Evolutionary conservation across 2,797 vertebrate genomes (phyloP), one percentile per base, ranked within the genome.

Genomic region (Anguilla megastoma): DNA sequence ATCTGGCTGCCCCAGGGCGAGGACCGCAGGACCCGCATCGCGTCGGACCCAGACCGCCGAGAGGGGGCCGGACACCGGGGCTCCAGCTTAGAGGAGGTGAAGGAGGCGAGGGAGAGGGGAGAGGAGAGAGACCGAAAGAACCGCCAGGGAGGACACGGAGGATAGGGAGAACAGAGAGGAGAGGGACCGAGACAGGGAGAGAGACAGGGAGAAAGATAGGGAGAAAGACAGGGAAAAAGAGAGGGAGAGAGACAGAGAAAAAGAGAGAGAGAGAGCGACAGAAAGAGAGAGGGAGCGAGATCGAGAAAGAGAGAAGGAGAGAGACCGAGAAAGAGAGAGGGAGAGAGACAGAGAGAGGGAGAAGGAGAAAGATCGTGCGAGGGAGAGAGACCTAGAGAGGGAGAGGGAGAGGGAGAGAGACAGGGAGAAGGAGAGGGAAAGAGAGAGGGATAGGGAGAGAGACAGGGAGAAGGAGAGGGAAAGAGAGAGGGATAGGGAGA

Each of bases 31-130:
- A 90, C 86, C 74, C 94, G 93, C 7, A 87, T 94, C 16, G 90
- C 92, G 0, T 95, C 94, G 2, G 95, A 96, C 56, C 3, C 86
- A 2, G 94, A 95, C 2, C 95, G 90, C 86, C 92, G 79, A 89
- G 88, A 69, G 0, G 92, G 86, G 1, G 93, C 93, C 41, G 87
- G 95, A 86, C 80, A 48, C 91, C 27, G 36, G 93, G 87, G 94
- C 94, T 88, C 91, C 45, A 80, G 87, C 10, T 93, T 89, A 27
- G 94, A 95, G 3, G 94, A 96, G 24, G 89, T 84, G 58, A 90
- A 92, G 83, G 89, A 93, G 8, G 88, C 85, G 71, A 90, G 92
- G 85, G 90, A 93, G 86, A 92, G 92, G 8, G 92, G 93, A 52
- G 95, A 96, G 0, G 94, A 95, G 18, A 92, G 91, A 33, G 94